Conservation (phyloP, 2,888 invertebrate species). For the Dione juno region DNA sequence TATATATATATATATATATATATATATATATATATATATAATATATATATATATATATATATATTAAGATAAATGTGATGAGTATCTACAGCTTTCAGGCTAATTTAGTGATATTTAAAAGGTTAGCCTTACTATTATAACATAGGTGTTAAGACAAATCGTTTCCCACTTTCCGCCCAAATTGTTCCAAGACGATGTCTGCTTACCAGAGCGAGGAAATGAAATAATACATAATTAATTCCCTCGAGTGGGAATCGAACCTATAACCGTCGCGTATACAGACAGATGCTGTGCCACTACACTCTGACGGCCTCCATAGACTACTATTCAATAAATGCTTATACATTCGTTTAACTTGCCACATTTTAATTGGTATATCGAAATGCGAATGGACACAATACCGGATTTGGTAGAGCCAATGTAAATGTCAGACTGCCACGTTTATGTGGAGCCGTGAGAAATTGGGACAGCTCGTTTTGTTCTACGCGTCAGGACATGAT, state of each 20-base stretch:
- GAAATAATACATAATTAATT: neutral
- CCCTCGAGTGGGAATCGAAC: neutral
- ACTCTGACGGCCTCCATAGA: too few relatives aligned
- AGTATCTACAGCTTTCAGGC: too few relatives aligned
- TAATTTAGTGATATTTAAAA: too few relatives aligned
- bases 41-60: too few relatives aligned
- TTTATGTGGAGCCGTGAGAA: conserved; percentile 48
- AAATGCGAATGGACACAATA: conserved; percentile 26
- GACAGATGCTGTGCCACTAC: too few relatives aligned
- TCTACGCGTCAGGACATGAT: conserved; percentile 36
- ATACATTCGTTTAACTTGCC: neutral
- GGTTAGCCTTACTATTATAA: too few relatives aligned
- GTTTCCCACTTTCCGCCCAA: too few relatives aligned
- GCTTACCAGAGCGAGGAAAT: neutral
- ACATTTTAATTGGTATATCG: neutral
- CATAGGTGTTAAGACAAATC: too few relatives aligned
- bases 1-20: too few relatives aligned
- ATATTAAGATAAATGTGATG: too few relatives aligned
- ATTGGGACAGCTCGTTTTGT: conserved; percentile 45
- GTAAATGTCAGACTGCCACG: conserved; percentile 74
- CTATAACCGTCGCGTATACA: neutral
- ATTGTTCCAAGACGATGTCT: neutral
- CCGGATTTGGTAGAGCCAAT: conserved; percentile 48
- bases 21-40: too few relatives aligned
- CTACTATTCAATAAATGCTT: too few relatives aligned